These are phyloP conservation scores for Perizoma flavofasciatum DNA, from an alignment of 2,888 invertebrate species.

Conservation along the genomic window DNA sequence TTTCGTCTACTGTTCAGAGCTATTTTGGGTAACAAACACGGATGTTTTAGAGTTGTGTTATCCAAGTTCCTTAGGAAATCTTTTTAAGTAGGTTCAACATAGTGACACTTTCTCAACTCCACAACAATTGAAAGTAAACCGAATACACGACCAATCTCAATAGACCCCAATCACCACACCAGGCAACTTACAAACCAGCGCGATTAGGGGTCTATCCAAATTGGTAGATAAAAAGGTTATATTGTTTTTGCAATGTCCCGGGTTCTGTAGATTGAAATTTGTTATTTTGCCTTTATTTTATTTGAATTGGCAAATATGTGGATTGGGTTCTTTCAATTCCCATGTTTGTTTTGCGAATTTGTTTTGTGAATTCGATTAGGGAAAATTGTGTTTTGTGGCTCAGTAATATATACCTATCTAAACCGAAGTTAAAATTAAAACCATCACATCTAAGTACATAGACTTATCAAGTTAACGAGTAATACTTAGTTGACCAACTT, in stretches of 20 bases:
- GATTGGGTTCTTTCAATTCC: conserved; percentile 28
- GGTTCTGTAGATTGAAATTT: conserved; percentile 63
- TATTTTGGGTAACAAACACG: no score
- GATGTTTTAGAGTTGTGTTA: no score
- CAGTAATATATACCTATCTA: no score
- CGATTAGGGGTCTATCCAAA: conserved; percentile 34
- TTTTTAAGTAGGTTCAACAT: background rate
- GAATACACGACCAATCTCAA: conserved; percentile 7
- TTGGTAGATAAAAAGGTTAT: conserved; percentile 58
- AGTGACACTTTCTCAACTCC: conserved; percentile 5
- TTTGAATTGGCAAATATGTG: conserved; percentile 55
- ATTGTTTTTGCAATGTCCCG: conserved; percentile 70
- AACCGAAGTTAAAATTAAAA: no score
- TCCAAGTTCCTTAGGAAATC: no score
- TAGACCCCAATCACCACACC: conserved; percentile 8
- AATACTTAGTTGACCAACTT: no score
- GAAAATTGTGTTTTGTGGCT: background rate
- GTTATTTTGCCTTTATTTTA: conserved; percentile 69
- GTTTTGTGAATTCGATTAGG: conserved; percentile 14
- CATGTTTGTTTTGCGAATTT: conserved; percentile 18
- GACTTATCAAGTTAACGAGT: no score
- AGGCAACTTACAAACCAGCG: background rate
- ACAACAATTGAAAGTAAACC: conserved; percentile 1
- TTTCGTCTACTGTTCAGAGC: no score
- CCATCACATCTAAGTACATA: no score